Percentiles rank a stretch among this genome's conserved stretches.
These are phyloP conservation scores for Accipiter virgatus DNA, from an alignment of 2,113 vertebrate species.

Conservation along the genomic window DNA sequence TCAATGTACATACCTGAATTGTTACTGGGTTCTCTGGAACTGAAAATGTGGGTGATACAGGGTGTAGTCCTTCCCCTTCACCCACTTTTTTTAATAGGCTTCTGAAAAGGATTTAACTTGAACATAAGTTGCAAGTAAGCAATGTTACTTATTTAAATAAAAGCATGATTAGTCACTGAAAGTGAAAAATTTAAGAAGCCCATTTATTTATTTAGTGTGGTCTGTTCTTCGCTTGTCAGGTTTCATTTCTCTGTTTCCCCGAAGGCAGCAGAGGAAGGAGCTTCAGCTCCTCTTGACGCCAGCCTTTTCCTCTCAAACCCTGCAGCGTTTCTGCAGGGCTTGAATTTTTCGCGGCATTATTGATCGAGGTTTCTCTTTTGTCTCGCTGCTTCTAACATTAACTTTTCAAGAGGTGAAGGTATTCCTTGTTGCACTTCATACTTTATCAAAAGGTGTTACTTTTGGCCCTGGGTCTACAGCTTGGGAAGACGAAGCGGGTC, in stretches of 20 bases:
- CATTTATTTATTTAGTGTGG: not conserved
- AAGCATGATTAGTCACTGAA: not conserved
- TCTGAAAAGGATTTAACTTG: not conserved
- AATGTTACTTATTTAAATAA: not conserved
- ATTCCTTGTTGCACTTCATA: not conserved
- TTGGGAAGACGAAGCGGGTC: not conserved
- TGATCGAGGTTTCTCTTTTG: not conserved
- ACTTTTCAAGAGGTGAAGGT: not conserved
- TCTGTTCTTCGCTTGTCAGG: not conserved
- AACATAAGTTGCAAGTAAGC: not conserved
- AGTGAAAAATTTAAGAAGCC: not conserved
- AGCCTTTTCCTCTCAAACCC: not conserved
- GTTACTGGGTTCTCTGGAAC: not conserved
- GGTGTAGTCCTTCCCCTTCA: not conserved
- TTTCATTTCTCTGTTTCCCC: not conserved
- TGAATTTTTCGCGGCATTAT: accelerated
- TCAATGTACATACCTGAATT: not conserved
- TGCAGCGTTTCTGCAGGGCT: not conserved
- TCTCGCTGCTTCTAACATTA: not conserved
- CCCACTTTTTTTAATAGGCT: not conserved
- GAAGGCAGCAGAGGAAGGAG: not conserved
- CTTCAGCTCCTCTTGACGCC: not conserved
- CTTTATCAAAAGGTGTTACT: not conserved
- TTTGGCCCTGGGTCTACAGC: not conserved
- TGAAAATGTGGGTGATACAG: not conserved